A percentile compares a stretch with the other conserved stretches of the same genome.
These are phyloP conservation scores for Anarsia innoxiella DNA, from an alignment of 2,888 invertebrate species.

Conservation along the genomic window DNA sequence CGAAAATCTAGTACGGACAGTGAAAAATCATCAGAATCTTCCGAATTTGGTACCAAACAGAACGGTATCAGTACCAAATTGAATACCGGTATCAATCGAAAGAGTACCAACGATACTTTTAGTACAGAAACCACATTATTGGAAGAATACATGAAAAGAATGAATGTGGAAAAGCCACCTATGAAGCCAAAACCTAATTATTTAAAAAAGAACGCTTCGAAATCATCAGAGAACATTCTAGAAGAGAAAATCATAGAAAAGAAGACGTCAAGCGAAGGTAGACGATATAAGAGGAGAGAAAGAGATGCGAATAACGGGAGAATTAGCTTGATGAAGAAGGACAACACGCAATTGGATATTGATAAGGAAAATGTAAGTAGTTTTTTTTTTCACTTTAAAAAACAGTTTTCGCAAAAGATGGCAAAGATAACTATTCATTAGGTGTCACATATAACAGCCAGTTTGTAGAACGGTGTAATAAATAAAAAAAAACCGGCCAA, in stretches of 20 bases:
- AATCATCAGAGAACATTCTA: constrained; percentile 31
- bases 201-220: constrained; percentile 28
- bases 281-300: constrained; percentile 26
- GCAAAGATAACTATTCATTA: neutral
- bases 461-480: no score
- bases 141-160: neutral
- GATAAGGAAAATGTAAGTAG: constrained; percentile 65
- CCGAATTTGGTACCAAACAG: neutral
- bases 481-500: no score
- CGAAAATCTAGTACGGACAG: constrained; percentile 1
- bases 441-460: no score
- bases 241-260: constrained; percentile 21
- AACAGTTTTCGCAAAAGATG: neutral
- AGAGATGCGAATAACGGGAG: constrained; percentile 23
- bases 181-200: constrained; percentile 36
- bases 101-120: no score
- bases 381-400: neutral
- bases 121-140: no score
- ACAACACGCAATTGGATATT: constrained; percentile 46
- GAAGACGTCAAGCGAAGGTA: constrained; percentile 42
- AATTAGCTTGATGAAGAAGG: constrained; percentile 38
- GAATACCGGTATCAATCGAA: neutral
- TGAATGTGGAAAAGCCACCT: constrained; percentile 22
- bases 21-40: constrained; percentile 1
- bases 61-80: neutral